Evolutionary conservation across 2,888 invertebrate species (phyloP), one percentile per base, ranked within the genome.

Genomic region (Acronicta leporina): DNA sequence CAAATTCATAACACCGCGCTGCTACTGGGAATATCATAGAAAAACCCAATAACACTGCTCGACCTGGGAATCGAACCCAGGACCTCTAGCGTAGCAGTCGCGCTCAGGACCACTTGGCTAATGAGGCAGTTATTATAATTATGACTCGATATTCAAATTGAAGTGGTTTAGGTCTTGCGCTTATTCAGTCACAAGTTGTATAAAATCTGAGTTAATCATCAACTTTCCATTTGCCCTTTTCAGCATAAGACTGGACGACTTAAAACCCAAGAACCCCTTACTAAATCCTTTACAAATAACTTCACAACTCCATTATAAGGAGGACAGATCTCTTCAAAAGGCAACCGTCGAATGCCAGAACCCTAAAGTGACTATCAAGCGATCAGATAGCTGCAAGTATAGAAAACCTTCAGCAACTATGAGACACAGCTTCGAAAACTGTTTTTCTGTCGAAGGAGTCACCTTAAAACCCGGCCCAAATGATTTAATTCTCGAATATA

Each of bases 241-340:
- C 89, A 95, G 95, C 82, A 91, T 94, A 90, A 93, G 95, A 90
- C 87, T 95, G 87, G 92, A 96, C 75, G 96, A 96, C 80, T 90
- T 96, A 83, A 96, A 96, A 88, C 95, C 95, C 57, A 93, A 92
- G 62, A 96, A 96, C 84, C 95, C 95, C 11, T 86, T 95, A 68
- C 83, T 96, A 73, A 95, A 95, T 67, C 95, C 95, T 51, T 87
- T 97, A 72, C 95, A 96, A 75, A 96, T 97, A 55, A 95, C 95
- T 43, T 95, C 96, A 44, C 96, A 96, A 84, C 87, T 97, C 38
- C 97, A 97, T 81, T 97, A 96, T 83, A 97, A 97, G 85, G 97
- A 98, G 86, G 98, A 98, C 85, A 97, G 96, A 81, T 96, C 96
- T 27, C 89, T 98, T 7, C 96, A 96, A 50, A 96, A 96, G 72